Evolutionary conservation across 2,888 invertebrate species (phyloP), one percentile per base, ranked within the genome.

Genomic region (Mesorhabditis belari): DNA sequence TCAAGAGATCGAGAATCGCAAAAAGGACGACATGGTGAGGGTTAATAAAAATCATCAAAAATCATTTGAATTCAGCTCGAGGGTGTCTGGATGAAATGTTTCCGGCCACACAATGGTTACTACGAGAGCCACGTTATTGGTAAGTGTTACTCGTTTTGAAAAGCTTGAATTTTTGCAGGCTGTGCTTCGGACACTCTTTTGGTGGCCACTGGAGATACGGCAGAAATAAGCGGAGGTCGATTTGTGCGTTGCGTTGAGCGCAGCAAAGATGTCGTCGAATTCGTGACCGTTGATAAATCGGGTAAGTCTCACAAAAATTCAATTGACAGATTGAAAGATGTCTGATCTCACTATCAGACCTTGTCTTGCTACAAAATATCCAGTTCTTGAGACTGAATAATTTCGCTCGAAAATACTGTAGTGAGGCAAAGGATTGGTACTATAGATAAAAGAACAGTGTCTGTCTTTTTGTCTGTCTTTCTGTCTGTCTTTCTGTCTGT

Each of bases 71-170:
- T 21, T 50, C 21, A 50, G n/a, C 51, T 50, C 21, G 51, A 9
- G 44, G 44, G 59, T 2, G 54, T 64, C 21, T 53, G 70, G 44
- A 71, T 69, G 71, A 66, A 73, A 59, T 73, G 73, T 59, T 73
- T 73, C 66, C 57, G 73, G 24, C 73, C 73, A 1, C 73, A 73
- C 58, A 69, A 68, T 58, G 63, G 64, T 50, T 71, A 69, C 61
- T 73, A 68, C 51, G 73, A 73, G 53, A 66, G 63, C 24, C 71
- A 73, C 49, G 64, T 73, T 44, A 65, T 73, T 24, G 73, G 69
- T 67, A 4, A 53, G 63, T 29, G 1, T 3, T 5, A 25, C 24
- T 49, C 5, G 3, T 35, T 19, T 6, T 35, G 35, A 29, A 26
- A 6, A 6, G 35, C 6, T 56, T 29, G 5, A n/a, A 9, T 6